Evolutionary conservation across 2,888 invertebrate genomes (phyloP), one percentile per base, ranked within the genome.

Genomic region (Neocrepidodera transversa): DNA sequence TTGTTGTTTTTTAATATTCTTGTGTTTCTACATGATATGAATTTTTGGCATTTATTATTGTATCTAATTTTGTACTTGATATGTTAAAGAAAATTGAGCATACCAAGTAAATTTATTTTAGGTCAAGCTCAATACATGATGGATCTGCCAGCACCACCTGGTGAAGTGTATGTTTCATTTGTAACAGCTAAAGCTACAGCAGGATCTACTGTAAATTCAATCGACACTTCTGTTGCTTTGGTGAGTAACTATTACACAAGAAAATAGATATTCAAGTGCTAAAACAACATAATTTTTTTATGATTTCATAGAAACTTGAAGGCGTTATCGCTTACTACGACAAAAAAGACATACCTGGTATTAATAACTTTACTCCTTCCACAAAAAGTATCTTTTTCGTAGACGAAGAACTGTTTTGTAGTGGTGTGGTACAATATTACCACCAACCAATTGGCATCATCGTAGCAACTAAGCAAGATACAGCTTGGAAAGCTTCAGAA

Each of bases 71-170:
- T n/a, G n/a, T n/a, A n/a, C n/a, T n/a, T n/a, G n/a, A n/a, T n/a
- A n/a, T n/a, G n/a, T n/a, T n/a, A n/a, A n/a, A n/a, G n/a, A n/a
- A n/a, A n/a, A n/a, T n/a, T n/a, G n/a, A n/a, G n/a, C n/a, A n/a
- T n/a, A n/a, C 23, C 23, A 23, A 23, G 4, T 5, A 5, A 23
- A 23, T 23, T 23, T 3, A 23, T 23, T 64, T 81, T 85, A 68
- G 95, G 94, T 0, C 91, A 92, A 76, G 91, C 91, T 0, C 83
- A 86, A 55, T 95, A 90, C 77, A 81, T 88, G 13, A 89, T 90
- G 73, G 95, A 95, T 74, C 80, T 90, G 17, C 87, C 88, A 16
- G 81, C 82, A 0, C 81, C 84, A 47, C 83, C 83, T 0, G 82
- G 85, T 61, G 90, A 93, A 80, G 83, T 93, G 0, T 87, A 83